Evolutionary conservation across 1,140 invertebrate genomes (phyloP).

Genomic region (Zaprionus ghesquierei): DNA sequence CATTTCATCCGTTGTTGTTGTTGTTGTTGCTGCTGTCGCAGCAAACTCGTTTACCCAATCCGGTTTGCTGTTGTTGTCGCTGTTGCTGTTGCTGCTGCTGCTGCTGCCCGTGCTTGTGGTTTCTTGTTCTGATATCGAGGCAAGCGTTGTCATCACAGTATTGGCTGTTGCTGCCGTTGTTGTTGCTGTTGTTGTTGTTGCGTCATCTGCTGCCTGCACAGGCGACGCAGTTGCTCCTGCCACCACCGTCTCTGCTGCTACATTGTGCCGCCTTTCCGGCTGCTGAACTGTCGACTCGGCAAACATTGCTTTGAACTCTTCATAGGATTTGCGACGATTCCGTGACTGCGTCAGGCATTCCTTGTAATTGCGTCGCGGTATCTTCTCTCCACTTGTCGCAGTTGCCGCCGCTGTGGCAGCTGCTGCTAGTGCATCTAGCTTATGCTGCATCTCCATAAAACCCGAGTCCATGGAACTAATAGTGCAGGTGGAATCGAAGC

Average conservation of each 20-base stretch:
- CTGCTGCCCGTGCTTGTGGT: constrained; percentile 42
- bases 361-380: constrained; percentile 70
- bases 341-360: constrained; percentile 80
- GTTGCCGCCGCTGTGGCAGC: constrained; percentile 42
- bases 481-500: constrained; percentile 82
- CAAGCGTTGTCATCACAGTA: constrained; percentile 53
- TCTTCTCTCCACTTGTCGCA: constrained; percentile 55
- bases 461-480: constrained; percentile 82
- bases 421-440: constrained; percentile 67
- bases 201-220: constrained; percentile 46
- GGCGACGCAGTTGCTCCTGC: constrained; percentile 15
- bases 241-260: background rate
- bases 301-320: constrained; percentile 82
- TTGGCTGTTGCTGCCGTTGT: constrained; percentile 28
- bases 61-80: constrained; percentile 51
- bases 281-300: constrained; percentile 32
- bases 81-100: constrained; percentile 18
- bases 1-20: constrained; percentile 54
- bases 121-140: constrained; percentile 81
- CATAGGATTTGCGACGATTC: constrained; percentile 82
- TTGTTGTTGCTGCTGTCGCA: background rate
- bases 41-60: constrained; percentile 78
- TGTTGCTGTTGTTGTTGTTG: constrained; percentile 41
- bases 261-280: constrained; percentile 21
- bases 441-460: constrained; percentile 82